phyloP scores from a whole-genome alignment of 2,797 vertebrate genomes.

The Bucorvus abyssinicus region DNA sequence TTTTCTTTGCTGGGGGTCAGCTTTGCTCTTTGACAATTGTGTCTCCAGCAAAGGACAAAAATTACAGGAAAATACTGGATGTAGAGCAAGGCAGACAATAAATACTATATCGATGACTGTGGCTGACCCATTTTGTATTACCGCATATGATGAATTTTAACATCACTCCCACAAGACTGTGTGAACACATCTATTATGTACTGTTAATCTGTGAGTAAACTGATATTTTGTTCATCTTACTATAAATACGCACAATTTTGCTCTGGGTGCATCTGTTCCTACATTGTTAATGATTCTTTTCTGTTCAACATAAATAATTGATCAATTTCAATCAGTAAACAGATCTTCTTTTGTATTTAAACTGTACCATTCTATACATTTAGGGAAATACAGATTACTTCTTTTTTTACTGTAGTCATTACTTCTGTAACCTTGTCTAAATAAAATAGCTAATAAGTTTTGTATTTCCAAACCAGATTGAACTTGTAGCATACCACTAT shows the following conservation, averaged over 20 bases:
- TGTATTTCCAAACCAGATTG: neutral
- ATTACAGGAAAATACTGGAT: neutral
- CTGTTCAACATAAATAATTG: neutral
- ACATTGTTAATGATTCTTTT: neutral
- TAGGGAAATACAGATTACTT: neutral
- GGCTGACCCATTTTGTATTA: neutral
- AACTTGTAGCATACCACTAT: fast-evolving
- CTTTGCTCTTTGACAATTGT: neutral
- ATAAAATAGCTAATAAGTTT: neutral
- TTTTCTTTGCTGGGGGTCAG: neutral
- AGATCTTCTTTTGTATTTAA: neutral
- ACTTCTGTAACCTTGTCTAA: neutral
- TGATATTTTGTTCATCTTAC: constrained; percentile 17
- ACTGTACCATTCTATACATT: neutral
- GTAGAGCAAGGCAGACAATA: neutral
- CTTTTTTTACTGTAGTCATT: neutral
- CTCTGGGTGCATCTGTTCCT: neutral
- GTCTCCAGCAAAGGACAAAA: neutral
- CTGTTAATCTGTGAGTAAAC: neutral
- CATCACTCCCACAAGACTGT: neutral
- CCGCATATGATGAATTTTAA: neutral
- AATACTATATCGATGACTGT: neutral
- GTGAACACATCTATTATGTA: neutral
- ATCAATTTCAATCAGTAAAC: neutral
- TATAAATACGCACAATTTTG: neutral